Base-by-base conservation (phyloP, 2,888 invertebrate species). In the Alloplasta piceator region DNA sequence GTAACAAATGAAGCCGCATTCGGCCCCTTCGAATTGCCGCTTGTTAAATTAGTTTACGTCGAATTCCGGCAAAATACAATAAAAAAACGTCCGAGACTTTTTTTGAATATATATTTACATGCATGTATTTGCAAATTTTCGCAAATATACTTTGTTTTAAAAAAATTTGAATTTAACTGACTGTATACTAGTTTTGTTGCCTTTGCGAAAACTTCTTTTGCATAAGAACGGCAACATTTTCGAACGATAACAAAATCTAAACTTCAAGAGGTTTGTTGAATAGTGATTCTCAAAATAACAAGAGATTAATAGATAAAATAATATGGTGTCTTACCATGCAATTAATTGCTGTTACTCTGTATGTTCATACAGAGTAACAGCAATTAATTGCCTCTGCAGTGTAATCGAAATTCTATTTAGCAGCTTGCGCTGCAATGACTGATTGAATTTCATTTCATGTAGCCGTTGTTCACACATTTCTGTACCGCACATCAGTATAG, bases 371-470 rank as follows among this genome's bases (percentile, higher is more conserved):
- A n/a, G n/a, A n/a, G n/a, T n/a, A n/a, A n/a, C n/a, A n/a, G n/a
- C n/a, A n/a, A n/a, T n/a, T n/a, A 48, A 48, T 12, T n/a, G n/a
- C 48, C 10, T 48, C 48, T 48, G 48, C 48, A 48, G 48, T n/a
- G 7, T n/a, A 5, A 48, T 48, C 48, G n/a, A 48, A 48, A 48
- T 48, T 48, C 10, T 10, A 48, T 48, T 48, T 10, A 48, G 48
- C 48, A 48, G 48, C 48, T 48, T 48, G 48, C 48, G 5, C 48
- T 48, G 9, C n/a, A 48, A 58, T 38, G 58, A 58, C 58, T 58
- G 58, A 58, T 58, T 58, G 58, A 38, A 58, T 38, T 58, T 58
- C 58, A 36, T 58, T 58, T 58, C 58, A 36, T 58, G 36, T 58
- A 38, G 38, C 58, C 58, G 38, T 10, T 36, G 39, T 58, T 58